phyloP scores from a whole-genome alignment of 2,797 vertebrate species.

The Podargus strigoides region DNA sequence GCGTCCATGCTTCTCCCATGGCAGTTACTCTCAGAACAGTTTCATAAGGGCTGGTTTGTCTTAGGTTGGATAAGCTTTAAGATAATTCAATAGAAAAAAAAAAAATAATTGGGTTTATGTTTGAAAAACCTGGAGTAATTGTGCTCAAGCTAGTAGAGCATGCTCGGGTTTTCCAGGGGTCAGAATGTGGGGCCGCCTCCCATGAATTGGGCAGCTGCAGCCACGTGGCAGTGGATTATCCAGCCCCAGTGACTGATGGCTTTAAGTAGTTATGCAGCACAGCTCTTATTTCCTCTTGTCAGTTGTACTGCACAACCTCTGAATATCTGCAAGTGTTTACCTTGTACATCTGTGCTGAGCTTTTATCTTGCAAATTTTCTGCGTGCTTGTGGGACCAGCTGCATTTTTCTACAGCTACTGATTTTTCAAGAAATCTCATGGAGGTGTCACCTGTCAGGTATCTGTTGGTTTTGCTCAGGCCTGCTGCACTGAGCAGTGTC shows the following conservation, averaged over 20 bases:
- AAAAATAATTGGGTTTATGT: neutral
- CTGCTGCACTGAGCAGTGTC: neutral
- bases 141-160: neutral
- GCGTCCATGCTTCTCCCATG: neutral
- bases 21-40: neutral
- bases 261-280: neutral
- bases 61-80: neutral
- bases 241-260: rapidly evolving
- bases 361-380: neutral
- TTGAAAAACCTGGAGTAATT: neutral
- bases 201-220: too few relatives aligned
- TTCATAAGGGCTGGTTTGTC: neutral
- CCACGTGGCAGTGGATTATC: neutral
- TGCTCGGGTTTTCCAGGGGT: neutral
- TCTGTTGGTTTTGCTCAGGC: neutral
- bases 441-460: neutral
- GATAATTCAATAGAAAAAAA: neutral
- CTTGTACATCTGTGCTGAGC: neutral
- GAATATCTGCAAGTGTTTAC: neutral
- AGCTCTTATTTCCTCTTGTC: neutral
- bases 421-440: rapidly evolving
- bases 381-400: neutral
- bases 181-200: too few relatives aligned
- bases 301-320: neutral
- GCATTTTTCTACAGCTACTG: neutral